phyloP scores from a whole-genome alignment of 2,888 invertebrate species.

The Torymus texanus region DNA sequence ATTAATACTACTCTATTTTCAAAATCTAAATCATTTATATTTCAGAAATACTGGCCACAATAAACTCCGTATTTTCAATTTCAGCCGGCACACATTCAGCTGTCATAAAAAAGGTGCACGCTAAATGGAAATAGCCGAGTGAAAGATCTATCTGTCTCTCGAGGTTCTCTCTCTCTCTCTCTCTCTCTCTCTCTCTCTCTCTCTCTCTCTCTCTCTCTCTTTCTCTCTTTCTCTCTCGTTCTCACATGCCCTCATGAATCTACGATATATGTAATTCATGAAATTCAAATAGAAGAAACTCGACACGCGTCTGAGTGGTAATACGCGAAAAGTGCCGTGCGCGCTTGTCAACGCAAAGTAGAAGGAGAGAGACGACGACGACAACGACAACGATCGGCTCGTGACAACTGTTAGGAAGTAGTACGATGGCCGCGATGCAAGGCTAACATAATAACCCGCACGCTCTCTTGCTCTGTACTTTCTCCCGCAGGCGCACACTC shows the following conservation, averaged over 20 bases:
- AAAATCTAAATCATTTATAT: no score
- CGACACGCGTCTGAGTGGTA: conserved; percentile 23
- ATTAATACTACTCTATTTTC: no score
- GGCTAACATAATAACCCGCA: conserved; percentile 69
- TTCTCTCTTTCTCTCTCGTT: background rate
- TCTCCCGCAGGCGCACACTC: conserved; percentile 61
- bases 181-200: no score
- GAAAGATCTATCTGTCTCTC: conserved; percentile 33
- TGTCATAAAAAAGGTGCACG: no score
- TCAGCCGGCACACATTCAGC: no score
- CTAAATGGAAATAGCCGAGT: conserved; percentile 12
- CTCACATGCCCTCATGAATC: background rate
- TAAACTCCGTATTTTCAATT: no score
- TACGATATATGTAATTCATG: conserved; percentile 40
- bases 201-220: conserved; percentile 3
- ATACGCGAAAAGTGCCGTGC: conserved; percentile 49
- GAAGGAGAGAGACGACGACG: conserved; percentile 14
- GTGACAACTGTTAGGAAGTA: conserved; percentile 46
- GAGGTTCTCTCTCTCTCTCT: no score
- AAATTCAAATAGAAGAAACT: conserved; percentile 48
- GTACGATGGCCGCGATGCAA: conserved; percentile 71
- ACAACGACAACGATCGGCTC: conserved; percentile 20
- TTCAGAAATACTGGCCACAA: no score
- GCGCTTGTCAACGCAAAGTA: conserved; percentile 57
- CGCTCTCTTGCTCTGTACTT: conserved; percentile 61